These are phyloP conservation scores for Amazona guildingii DNA, from an alignment of 2,113 vertebrate genomes.

Conservation along the genomic window DNA sequence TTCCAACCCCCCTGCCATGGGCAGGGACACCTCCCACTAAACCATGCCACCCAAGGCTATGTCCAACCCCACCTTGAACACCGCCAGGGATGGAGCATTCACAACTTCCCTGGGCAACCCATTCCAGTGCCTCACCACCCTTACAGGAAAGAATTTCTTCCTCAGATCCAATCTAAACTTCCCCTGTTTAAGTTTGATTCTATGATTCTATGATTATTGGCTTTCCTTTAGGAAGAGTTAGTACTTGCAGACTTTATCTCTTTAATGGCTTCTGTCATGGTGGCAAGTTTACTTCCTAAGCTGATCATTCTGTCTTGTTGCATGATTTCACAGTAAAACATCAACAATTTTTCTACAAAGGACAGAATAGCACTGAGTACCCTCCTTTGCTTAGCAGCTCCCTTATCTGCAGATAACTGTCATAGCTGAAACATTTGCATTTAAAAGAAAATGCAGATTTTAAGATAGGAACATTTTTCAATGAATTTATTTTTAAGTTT, in stretches of 20 bases:
- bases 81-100: too few species aligned
- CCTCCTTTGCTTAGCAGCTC: not conserved
- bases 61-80: too few species aligned
- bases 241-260: not conserved
- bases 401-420: constrained; percentile 26
- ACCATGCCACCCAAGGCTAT: too few species aligned
- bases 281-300: not conserved
- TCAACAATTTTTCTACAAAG: not conserved
- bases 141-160: too few species aligned
- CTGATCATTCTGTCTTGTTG: not conserved
- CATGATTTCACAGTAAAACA: not conserved
- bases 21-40: too few species aligned
- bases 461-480: constrained; percentile 2
- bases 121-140: too few species aligned
- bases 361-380: not conserved
- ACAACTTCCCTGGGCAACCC: too few species aligned
- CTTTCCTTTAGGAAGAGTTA: not conserved
- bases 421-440: constrained; percentile 24
- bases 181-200: too few species aligned
- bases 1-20: too few species aligned
- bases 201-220: not conserved
- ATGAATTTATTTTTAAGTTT: not conserved
- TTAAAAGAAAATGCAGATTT: constrained; percentile 31
- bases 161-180: too few species aligned
- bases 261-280: not conserved